A percentile compares a stretch with the other conserved stretches of the same genome.
phyloP scores from a whole-genome alignment of 2,113 vertebrate species.

The Eclectus roratus region DNA sequence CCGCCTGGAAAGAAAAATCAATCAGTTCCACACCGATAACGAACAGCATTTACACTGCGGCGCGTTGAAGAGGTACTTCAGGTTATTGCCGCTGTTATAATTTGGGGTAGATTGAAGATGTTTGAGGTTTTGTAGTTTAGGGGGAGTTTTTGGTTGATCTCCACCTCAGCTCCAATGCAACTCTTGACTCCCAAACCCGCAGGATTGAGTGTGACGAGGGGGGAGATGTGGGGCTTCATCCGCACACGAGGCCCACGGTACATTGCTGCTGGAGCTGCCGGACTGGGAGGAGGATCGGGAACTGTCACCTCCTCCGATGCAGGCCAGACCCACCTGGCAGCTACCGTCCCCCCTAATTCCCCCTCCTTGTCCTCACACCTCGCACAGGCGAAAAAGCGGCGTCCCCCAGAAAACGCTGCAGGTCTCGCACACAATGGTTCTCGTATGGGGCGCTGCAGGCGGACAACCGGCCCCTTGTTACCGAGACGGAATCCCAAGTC shows the following conservation, averaged over 20 bases:
- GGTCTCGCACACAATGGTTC: neutral
- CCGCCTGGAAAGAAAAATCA: neutral
- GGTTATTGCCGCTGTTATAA: neutral
- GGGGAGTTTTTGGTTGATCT: neutral
- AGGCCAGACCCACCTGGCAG: neutral
- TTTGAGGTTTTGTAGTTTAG: neutral
- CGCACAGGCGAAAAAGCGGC: neutral
- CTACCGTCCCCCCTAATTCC: too few relatives aligned
- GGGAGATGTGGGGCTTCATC: neutral
- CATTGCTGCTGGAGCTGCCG: accelerated
- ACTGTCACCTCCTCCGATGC: neutral
- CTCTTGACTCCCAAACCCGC: neutral
- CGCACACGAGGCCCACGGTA: neutral
- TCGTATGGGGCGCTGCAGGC: neutral
- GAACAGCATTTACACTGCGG: neutral
- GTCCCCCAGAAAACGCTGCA: neutral
- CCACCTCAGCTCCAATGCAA: neutral
- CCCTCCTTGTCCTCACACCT: neutral
- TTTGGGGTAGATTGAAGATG: neutral
- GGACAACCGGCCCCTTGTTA: constrained; percentile 35
- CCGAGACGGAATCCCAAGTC: neutral
- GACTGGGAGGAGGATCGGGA: neutral
- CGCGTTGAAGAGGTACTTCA: neutral
- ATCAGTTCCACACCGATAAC: neutral
- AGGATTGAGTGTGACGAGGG: neutral